A percentile compares a stretch with the other conserved stretches of the same genome.
Evolutionary conservation across 2,113 vertebrate genomes (phyloP).

Genomic region (Alectura lathami): DNA sequence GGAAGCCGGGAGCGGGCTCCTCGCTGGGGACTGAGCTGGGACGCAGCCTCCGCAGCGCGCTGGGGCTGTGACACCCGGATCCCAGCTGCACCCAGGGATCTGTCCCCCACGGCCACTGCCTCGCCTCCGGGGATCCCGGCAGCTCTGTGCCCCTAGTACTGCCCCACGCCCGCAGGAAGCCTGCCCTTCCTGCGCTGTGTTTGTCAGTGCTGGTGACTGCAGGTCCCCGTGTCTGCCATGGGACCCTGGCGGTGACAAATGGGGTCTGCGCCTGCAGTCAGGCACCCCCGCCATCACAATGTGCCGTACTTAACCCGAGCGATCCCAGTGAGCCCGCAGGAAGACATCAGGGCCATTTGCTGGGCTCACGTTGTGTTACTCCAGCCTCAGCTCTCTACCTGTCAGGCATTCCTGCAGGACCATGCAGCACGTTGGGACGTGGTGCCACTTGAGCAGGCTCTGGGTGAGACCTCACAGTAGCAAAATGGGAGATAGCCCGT

Average conservation of each 20-base stretch:
- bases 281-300: rapidly evolving
- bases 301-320: not conserved
- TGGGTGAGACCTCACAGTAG: too few species aligned
- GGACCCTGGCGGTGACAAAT: too few species aligned
- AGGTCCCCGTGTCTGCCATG: rapidly evolving
- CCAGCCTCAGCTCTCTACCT: not conserved
- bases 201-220: not conserved
- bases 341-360: not conserved
- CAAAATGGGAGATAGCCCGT: not conserved
- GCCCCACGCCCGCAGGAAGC: rapidly evolving
- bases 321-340: rapidly evolving
- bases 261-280: not conserved
- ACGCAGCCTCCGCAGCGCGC: not conserved
- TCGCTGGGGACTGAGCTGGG: conserved; percentile 1
- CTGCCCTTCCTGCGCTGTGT: not conserved
- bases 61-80: not conserved
- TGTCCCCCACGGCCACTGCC: not conserved
- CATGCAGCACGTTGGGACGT: not conserved
- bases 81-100: not conserved
- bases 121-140: rapidly evolving
- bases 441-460: not conserved
- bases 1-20: conserved; percentile 27
- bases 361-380: not conserved
- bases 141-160: not conserved
- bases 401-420: not conserved